Percentiles rank a stretch among this genome's conserved stretches.
Conservation (phyloP, 2,888 invertebrate genomes). For the Clostera curtula region DNA sequence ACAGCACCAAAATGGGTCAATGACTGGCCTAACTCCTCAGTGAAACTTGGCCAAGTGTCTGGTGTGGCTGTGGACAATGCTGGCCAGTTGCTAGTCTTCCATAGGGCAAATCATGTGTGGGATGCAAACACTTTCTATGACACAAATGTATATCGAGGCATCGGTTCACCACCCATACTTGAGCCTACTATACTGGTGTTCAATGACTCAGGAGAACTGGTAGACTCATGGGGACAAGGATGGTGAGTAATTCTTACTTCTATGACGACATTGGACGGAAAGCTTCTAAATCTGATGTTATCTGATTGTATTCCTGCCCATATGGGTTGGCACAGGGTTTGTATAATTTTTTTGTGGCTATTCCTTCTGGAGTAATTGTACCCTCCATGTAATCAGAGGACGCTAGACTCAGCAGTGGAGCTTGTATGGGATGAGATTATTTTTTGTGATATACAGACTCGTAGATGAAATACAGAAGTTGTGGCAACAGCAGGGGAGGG, state of each 20-base stretch:
- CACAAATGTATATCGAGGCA: constrained; percentile 71
- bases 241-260: constrained; percentile 65
- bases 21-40: constrained; percentile 71
- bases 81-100: constrained; percentile 88
- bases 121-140: constrained; percentile 72
- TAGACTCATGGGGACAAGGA: constrained; percentile 81
- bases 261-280: background rate
- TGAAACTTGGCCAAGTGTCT: constrained; percentile 83
- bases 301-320: constrained; percentile 1
- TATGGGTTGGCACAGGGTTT: too few relatives aligned
- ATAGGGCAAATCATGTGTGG: constrained; percentile 83
- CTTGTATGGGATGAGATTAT: too few relatives aligned
- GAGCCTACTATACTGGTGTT: constrained; percentile 79
- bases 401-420: too few relatives aligned
- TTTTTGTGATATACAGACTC: too few relatives aligned
- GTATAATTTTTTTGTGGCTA: too few relatives aligned
- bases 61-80: constrained; percentile 84
- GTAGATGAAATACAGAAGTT: too few relatives aligned
- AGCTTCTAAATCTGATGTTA: constrained; percentile 1
- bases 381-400: too few relatives aligned
- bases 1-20: constrained; percentile 71
- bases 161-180: constrained; percentile 74
- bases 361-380: too few relatives aligned
- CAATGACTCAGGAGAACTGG: constrained; percentile 75
- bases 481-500: too few relatives aligned